Evolutionary conservation across 1,140 invertebrate genomes (phyloP).

Genomic region (Aplysia californica): DNA sequence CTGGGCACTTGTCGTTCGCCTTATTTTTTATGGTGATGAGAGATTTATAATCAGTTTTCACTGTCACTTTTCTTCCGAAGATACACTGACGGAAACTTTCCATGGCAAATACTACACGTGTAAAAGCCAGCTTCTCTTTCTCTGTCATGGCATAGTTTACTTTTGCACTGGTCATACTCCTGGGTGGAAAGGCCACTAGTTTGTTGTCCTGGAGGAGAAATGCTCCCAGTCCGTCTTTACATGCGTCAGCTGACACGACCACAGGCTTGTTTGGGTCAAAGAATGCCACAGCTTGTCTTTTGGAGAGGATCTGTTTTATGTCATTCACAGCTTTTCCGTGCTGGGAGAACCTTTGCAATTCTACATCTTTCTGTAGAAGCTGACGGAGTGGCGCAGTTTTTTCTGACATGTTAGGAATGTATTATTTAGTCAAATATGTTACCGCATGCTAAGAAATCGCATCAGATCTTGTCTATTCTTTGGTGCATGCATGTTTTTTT

Average conservation of each 20-base stretch:
- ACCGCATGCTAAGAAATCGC: conserved; percentile 57
- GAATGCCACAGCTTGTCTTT: conserved; percentile 25
- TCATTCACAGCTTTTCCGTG: too few species aligned
- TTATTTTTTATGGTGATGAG: conserved; percentile 2
- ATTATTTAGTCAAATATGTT: conserved; percentile 61
- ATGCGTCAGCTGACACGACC: conserved; percentile 36
- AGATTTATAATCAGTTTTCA: conserved; percentile 27
- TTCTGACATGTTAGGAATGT: conserved; percentile 48
- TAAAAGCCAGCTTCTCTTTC: conserved; percentile 69
- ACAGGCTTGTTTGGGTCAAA: conserved; percentile 22
- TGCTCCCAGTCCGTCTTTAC: conserved; percentile 61
- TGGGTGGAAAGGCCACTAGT: conserved; percentile 67
- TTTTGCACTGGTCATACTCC: conserved; percentile 63
- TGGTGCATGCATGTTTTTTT: conserved; percentile 21
- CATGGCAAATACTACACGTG: conserved; percentile 70
- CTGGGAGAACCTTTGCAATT: too few species aligned
- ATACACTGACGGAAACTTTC: conserved; percentile 70
- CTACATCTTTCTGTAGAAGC: not conserved
- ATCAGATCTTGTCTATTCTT: conserved; percentile 28
- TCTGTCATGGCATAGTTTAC: conserved; percentile 69
- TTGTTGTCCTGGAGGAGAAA: conserved; percentile 66
- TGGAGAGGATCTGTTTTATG: too few species aligned
- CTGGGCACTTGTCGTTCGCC: not conserved
- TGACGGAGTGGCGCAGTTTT: not conserved
- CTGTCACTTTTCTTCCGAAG: conserved; percentile 36